Evolutionary conservation across 1,140 invertebrate species (phyloP), one percentile per base, ranked within the genome.

Genomic region (Schlechtendalia chinensis): DNA sequence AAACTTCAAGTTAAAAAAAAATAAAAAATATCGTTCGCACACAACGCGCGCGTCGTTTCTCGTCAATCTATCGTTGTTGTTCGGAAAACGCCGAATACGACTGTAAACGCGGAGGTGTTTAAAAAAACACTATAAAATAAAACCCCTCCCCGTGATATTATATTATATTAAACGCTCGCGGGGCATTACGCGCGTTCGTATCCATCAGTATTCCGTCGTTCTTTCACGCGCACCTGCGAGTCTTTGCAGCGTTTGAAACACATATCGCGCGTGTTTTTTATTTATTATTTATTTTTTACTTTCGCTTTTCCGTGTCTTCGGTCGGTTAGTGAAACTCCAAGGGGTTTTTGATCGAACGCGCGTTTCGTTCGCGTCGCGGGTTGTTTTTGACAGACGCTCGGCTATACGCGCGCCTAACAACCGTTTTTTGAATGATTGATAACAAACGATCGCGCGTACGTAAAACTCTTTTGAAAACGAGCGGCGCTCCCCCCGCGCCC

Each of bases 361-460:
- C 50, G 27, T 72, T 58, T 75, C 47, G n/a, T n/a, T n/a, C n/a
- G n/a, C 75, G 24, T n/a, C 39, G 75, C 39, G 39, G 39, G 39
- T 79, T 79, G 75, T 79, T 79, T 79, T 50, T 79, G 75, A 79
- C 75, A 79, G 75, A 63, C 29, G 24, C 50, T 54, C 69, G 22
- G 3, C 47, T 53, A 27, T 69, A 50, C 32, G 10, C 11, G 19
- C 65, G 19, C 65, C 24, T 29, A 19, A 39, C 29, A 19, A 32
- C 75, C 39, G 75, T 79, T 79, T 79, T 79, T 79, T 79, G 58
- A 79, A 79, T 79, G 75, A 79, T 79, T 79, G 75, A 79, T 79
- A 79, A 79, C 75, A 54, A 79, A 79, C 45, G 74, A 77, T 77
- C 74, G 54, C 74, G 39, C 2, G 16, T 29, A 56, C 2, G 16